These are phyloP conservation scores for Emydoidea blandingii DNA, from an alignment of 2,797 vertebrate genomes.

Conservation along the genomic window DNA sequence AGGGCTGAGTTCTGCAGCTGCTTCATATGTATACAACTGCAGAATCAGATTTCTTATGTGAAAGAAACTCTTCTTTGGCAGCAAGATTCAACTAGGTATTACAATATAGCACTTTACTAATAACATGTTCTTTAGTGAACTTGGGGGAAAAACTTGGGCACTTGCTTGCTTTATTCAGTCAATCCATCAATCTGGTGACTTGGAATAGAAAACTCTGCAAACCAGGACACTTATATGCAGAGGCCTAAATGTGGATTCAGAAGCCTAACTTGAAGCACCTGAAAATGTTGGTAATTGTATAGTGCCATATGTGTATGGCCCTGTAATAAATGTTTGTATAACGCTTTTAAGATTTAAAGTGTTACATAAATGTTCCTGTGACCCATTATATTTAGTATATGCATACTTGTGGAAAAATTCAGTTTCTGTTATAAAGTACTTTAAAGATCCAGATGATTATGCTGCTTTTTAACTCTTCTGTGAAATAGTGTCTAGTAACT, in stretches of 20 bases:
- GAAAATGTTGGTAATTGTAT: background rate
- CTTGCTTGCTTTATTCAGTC: background rate
- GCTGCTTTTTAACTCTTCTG: slow-evolving; percentile 19
- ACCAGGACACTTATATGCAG: background rate
- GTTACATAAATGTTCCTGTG: background rate
- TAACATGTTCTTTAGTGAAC: background rate
- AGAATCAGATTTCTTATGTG: background rate
- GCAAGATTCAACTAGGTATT: background rate
- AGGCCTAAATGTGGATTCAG: background rate
- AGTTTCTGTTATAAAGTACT: background rate
- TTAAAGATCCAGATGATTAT: background rate
- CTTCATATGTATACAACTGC: background rate
- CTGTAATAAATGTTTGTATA: background rate
- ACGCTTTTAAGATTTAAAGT: background rate
- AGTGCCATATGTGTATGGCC: background rate
- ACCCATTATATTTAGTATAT: background rate
- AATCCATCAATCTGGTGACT: background rate
- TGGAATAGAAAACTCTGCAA: background rate
- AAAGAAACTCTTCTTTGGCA: background rate
- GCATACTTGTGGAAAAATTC: background rate
- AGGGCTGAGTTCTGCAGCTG: background rate
- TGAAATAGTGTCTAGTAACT: slow-evolving; percentile 79
- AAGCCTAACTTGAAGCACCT: background rate
- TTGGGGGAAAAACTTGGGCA: background rate
- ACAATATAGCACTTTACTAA: background rate